phyloP scores from a whole-genome alignment of 2,797 vertebrate genomes.

The Halcyon chelicuti region DNA sequence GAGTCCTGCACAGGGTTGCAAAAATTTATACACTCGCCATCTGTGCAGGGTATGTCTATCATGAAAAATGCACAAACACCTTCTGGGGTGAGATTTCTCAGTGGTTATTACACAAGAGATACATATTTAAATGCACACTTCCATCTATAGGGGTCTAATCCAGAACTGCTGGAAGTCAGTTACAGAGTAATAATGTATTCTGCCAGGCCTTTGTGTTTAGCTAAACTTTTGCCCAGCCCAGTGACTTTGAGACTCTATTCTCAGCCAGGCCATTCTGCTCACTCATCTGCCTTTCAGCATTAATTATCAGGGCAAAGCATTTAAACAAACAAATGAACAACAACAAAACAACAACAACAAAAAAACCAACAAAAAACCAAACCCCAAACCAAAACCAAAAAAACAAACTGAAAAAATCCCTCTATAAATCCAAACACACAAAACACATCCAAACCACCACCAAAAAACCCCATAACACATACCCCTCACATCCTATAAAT shows the following conservation, averaged over 20 bases:
- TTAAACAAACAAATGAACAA: not conserved
- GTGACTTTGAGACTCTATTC: not conserved
- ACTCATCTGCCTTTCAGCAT: not conserved
- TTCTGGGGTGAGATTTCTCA: constrained; percentile 34
- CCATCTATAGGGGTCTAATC: not conserved
- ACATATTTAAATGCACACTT: not conserved
- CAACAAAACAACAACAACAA: not conserved
- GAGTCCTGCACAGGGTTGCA: not conserved
- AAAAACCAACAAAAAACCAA: too few species aligned
- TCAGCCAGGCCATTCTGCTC: not conserved
- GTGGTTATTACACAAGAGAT: not conserved
- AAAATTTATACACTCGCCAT: not conserved
- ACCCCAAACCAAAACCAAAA: too few species aligned
- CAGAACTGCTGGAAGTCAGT: not conserved
- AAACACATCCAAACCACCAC: not conserved
- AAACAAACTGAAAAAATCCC: not conserved
- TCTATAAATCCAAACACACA: accelerated
- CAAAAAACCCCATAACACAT: not conserved
- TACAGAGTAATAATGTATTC: not conserved
- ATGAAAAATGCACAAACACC: constrained; percentile 4
- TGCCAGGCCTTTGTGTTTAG: not conserved
- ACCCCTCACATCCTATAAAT: not conserved
- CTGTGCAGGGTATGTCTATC: not conserved
- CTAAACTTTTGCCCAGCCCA: not conserved
- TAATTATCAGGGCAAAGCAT: not conserved